Percentiles rank a stretch among this genome's conserved stretches.
These are phyloP conservation scores for Aphaenogaster floridana DNA, from an alignment of 1,140 invertebrate species.

Conservation along the genomic window DNA sequence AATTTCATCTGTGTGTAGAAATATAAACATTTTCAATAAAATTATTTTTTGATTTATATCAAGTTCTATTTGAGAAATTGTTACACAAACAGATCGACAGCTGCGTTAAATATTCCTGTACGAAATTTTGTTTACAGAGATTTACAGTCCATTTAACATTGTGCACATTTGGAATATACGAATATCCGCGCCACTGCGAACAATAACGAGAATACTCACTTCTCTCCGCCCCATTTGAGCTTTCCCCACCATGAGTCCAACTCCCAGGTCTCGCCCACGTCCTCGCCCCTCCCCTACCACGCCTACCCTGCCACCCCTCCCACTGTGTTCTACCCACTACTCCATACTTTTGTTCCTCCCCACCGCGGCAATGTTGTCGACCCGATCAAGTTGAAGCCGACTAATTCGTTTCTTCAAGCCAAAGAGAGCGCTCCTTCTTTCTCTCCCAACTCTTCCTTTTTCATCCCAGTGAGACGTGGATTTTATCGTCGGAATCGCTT, in stretches of 20 bases:
- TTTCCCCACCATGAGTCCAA: conserved; percentile 26
- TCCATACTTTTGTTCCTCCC: conserved; percentile 79
- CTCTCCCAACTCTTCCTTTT: conserved; percentile 31
- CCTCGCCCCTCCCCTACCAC: conserved; percentile 70
- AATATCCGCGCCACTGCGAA: conserved; percentile 69
- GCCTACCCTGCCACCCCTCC: conserved; percentile 57
- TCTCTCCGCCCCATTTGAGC: conserved; percentile 65
- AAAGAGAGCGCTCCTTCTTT: conserved; percentile 69
- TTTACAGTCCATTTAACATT: conserved; percentile 15
- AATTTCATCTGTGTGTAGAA: not conserved
- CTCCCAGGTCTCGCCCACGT: conserved; percentile 60
- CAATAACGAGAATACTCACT: conserved; percentile 24
- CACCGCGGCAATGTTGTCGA: conserved; percentile 62
- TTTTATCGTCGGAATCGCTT: conserved; percentile 85
- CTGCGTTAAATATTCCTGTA: not conserved
- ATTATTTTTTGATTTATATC: not conserved
- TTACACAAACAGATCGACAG: not conserved
- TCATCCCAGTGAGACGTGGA: conserved; percentile 72
- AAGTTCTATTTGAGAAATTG: not conserved
- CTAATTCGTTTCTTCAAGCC: conserved; percentile 85
- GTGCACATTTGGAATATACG: conserved; percentile 34
- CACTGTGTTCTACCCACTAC: conserved; percentile 67
- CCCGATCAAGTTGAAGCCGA: conserved; percentile 63
- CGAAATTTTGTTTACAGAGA: conserved; percentile 34
- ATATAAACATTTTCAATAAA: conserved; percentile 14